phyloP scores from a whole-genome alignment of 2,888 invertebrate genomes.

The Gastracanthus pulcherrimus region DNA sequence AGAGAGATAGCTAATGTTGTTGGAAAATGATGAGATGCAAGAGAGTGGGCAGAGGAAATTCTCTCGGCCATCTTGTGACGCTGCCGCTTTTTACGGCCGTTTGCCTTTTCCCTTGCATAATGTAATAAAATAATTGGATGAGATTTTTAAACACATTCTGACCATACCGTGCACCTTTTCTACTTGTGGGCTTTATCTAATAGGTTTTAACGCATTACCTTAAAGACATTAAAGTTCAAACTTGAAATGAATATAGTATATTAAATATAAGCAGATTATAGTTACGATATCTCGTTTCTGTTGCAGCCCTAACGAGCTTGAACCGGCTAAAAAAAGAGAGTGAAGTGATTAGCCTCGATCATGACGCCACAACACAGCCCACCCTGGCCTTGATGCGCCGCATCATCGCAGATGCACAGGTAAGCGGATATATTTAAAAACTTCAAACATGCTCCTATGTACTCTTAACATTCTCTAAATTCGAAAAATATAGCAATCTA shows the following conservation, averaged over 20 bases:
- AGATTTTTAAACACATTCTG: too few species aligned
- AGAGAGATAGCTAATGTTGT: not conserved
- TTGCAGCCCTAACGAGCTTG: constrained; percentile 74
- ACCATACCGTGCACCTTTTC: too few species aligned
- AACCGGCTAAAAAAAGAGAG: constrained; percentile 73
- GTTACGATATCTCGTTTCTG: constrained; percentile 32
- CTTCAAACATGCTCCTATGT: too few species aligned
- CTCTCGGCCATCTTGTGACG: not conserved
- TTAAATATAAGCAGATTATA: not conserved
- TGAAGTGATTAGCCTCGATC: constrained; percentile 72
- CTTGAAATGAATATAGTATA: too few species aligned
- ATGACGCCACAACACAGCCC: constrained; percentile 79
- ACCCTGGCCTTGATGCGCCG: constrained; percentile 92
- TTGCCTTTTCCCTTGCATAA: not conserved
- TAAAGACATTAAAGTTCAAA: too few species aligned
- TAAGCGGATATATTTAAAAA: too few species aligned
- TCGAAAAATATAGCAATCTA: too few species aligned
- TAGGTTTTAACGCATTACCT: too few species aligned
- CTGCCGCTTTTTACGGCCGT: not conserved
- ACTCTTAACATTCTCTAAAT: too few species aligned
- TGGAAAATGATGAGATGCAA: not conserved
- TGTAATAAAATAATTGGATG: too few species aligned
- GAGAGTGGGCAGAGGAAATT: not conserved
- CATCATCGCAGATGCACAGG: constrained; percentile 92
- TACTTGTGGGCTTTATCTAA: too few species aligned